A percentile compares a stretch with the other conserved stretches of the same genome.
Evolutionary conservation across 2,797 vertebrate species (phyloP).

Genomic region (Manis crassicaudata): DNA sequence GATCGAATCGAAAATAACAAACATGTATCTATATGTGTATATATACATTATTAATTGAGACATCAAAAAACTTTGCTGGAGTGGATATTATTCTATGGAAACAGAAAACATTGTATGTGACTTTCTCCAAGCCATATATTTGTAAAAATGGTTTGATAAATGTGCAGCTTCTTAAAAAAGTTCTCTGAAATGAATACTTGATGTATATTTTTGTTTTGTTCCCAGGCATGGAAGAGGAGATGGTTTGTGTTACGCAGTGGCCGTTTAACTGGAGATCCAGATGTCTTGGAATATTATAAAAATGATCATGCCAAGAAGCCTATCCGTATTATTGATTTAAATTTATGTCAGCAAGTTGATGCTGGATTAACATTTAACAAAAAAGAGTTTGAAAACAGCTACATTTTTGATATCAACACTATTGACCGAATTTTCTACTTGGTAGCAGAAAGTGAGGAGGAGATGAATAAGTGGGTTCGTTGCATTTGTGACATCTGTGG

Average conservation of each 20-base stretch:
- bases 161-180: not conserved
- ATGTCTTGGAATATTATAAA: slow-evolving; percentile 99
- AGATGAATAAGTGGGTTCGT: slow-evolving; percentile 99
- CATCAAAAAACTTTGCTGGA: not conserved
- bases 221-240: slow-evolving; percentile 98
- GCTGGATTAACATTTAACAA: slow-evolving; percentile 98
- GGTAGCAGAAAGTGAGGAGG: slow-evolving; percentile 98
- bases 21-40: not conserved
- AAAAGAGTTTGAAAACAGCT: slow-evolving; percentile 99
- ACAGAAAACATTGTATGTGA: not conserved
- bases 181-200: not conserved
- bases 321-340: slow-evolving; percentile 99
- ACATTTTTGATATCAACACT: slow-evolving; percentile 99
- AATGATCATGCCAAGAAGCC: slow-evolving; percentile 99
- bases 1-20: not conserved
- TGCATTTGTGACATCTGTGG: slow-evolving; percentile 99
- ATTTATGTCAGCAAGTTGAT: slow-evolving; percentile 99
- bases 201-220: slow-evolving; percentile 57
- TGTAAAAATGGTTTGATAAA: not conserved
- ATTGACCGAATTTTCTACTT: slow-evolving; percentile 98
- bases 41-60: not conserved
- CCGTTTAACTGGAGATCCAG: slow-evolving; percentile 97
- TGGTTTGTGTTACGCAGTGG: slow-evolving; percentile 99
- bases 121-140: not conserved
- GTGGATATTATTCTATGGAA: not conserved